Evolutionary conservation across 2,888 invertebrate species (phyloP).

Genomic region (Kryphioiulus occultus): DNA sequence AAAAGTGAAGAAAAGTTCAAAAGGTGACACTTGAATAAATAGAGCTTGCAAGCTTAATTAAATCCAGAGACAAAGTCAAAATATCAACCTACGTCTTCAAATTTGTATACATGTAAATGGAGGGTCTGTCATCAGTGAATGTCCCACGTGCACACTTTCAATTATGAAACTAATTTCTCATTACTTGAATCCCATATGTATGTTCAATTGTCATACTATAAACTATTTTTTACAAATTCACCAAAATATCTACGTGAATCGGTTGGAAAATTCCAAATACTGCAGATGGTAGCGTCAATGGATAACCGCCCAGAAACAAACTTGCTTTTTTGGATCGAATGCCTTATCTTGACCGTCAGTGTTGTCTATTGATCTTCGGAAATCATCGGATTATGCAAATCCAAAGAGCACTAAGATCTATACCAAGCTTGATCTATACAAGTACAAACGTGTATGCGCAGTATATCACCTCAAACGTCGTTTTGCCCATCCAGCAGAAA

Average conservation of each 20-base stretch:
- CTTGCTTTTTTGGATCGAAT: neutral
- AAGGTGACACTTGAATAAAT: neutral
- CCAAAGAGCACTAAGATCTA: neutral
- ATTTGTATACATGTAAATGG: neutral
- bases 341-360: slow-evolving; percentile 6
- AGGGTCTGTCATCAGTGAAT: neutral
- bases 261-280: no score
- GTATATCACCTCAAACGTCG: neutral
- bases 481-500: neutral
- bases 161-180: no score
- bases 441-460: neutral
- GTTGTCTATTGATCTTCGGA: neutral
- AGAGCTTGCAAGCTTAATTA: neutral
- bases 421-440: no score
- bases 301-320: neutral
- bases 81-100: neutral
- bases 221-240: no score
- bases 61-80: neutral
- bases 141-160: neutral
- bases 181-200: no score
- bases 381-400: neutral
- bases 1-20: neutral
- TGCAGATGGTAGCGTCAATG: no score
- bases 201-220: no score
- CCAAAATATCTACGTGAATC: no score